Base-by-base conservation (phyloP, 1,140 invertebrate genomes). In the Oryctes rhinoceros region DNA sequence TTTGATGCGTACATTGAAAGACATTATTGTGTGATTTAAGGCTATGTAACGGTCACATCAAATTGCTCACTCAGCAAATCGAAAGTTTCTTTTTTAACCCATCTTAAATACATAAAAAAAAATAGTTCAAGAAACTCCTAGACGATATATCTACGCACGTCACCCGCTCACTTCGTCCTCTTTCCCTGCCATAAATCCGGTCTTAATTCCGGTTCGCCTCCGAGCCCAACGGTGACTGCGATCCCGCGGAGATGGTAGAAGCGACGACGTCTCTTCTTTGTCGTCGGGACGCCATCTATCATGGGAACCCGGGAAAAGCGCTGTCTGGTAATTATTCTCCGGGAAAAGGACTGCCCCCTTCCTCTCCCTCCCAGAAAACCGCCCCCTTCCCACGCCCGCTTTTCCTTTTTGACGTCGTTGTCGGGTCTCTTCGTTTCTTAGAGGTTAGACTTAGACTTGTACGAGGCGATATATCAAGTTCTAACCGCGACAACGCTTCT, bases 51-150 rank as follows among this genome's bases (percentile, higher is more conserved):
- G 39, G 39, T 44, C 39, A 44, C 9, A 5, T 4, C 39, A 44
- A 44, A 10, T 44, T 44, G 39, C 9, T 3, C 39, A 10, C 9
- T 10, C 5, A 44, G 39, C 39, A 44, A 1, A 10, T 44, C 39
- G 39, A 30, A 44, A 44, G 39, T 18, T 91, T 18, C 53, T 18
- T n/a, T 6, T 59, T 59, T 59, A 30, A 30, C 24, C 24, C 24
- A 2, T 30, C 24, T n/a, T 18, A 59, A 59, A 59, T 18, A 59
- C 11, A 53, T 13, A 59, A 59, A 59, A 59, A 49, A 49, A 59
- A 59, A 6, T 59, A 59, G 53, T 59, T 59, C 18, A 59, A 59
- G 53, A 18, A 59, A n/a, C 18, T n/a, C n/a, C 5, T 15, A 59
- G n/a, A 18, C 18, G 18, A 59, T 59, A 59, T 59, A 59, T 59